A percentile compares a stretch with the other conserved stretches of the same genome.
phyloP scores from a whole-genome alignment of 2,888 invertebrate species.

The Himalopsyche kuldschensis region DNA sequence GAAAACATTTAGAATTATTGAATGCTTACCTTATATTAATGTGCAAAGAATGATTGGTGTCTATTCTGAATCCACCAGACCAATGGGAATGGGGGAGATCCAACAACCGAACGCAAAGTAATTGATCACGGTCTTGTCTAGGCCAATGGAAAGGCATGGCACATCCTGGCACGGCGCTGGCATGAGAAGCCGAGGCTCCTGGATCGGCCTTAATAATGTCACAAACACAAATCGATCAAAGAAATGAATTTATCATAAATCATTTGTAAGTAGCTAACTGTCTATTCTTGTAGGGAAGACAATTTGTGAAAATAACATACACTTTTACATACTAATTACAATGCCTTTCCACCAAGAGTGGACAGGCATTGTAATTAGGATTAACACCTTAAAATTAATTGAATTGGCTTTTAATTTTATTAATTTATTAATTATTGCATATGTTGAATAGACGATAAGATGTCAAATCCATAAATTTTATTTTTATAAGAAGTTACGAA shows the following conservation, averaged over 20 bases:
- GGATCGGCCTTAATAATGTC: conserved; percentile 61
- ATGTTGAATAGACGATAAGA: too few species aligned
- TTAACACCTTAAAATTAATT: too few species aligned
- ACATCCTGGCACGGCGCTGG: conserved; percentile 83
- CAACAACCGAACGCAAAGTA: conserved; percentile 82
- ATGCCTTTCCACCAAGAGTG: too few species aligned
- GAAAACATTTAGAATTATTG: neutral
- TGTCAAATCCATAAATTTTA: neutral
- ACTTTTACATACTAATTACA: too few species aligned
- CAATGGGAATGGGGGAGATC: conserved; percentile 74
- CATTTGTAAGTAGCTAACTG: too few species aligned
- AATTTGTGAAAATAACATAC: too few species aligned
- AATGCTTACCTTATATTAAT: conserved; percentile 73
- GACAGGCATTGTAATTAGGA: too few species aligned
- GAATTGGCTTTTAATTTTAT: too few species aligned
- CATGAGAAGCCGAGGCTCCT: conserved; percentile 68
- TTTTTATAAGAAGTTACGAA: neutral
- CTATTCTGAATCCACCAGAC: conserved; percentile 91
- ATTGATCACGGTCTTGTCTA: conserved; percentile 82
- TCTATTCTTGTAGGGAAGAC: too few species aligned
- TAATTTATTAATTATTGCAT: too few species aligned
- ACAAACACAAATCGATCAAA: conserved; percentile 16
- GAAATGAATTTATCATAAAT: conserved; percentile 1
- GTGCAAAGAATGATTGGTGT: conserved; percentile 82
- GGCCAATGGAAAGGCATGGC: conserved; percentile 98